phyloP scores from a whole-genome alignment of 2,888 invertebrate species.

The Himalopsyche japonica region DNA sequence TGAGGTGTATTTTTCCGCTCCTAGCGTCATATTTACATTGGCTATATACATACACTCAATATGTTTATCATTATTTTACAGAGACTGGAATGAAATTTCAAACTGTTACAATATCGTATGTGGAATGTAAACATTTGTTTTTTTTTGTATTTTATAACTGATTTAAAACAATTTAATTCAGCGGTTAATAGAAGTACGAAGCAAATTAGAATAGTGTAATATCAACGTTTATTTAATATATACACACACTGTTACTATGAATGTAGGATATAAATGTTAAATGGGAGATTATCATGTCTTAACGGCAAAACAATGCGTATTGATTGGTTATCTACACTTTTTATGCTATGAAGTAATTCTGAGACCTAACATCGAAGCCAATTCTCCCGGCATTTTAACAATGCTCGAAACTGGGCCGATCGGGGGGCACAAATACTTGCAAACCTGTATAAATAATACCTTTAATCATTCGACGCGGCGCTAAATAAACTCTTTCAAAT shows the following conservation, averaged over 20 bases:
- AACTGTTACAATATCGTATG: slow-evolving; percentile 10
- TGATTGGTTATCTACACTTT: background rate
- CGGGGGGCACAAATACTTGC: background rate
- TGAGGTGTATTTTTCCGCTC: slow-evolving; percentile 20
- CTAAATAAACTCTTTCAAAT: background rate
- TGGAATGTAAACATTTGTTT: slow-evolving; percentile 30
- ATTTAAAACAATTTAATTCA: background rate
- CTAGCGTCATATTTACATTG: slow-evolving; percentile 38
- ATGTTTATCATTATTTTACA: slow-evolving; percentile 33
- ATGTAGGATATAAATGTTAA: background rate
- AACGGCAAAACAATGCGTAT: background rate
- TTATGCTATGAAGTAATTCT: background rate
- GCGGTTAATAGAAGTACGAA: slow-evolving; percentile 16
- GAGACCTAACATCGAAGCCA: background rate
- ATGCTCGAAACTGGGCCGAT: background rate
- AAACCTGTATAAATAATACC: background rate
- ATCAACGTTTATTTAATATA: background rate
- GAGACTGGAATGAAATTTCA: slow-evolving; percentile 33
- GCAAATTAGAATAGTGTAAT: background rate
- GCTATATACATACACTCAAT: slow-evolving; percentile 39
- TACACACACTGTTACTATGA: background rate
- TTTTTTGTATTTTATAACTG: slow-evolving; percentile 5
- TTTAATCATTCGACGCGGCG: background rate
- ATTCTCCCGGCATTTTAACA: background rate
- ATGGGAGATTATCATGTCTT: background rate